phyloP scores from a whole-genome alignment of 2,797 vertebrate species.

The Sitta carolinensis region DNA sequence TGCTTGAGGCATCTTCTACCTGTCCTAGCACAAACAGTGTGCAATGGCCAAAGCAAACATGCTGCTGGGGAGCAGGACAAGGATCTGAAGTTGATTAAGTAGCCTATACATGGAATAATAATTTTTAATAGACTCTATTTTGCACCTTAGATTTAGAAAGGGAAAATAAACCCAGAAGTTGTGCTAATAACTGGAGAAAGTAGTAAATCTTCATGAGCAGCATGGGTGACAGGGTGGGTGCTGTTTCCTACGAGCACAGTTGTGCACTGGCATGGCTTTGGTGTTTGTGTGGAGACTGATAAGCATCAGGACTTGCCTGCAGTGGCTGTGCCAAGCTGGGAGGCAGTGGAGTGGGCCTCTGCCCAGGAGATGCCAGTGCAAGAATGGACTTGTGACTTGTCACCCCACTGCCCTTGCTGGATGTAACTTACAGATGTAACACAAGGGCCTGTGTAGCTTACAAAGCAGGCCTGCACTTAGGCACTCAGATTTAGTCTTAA shows the following conservation, averaged over 20 bases:
- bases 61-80: background rate
- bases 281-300: background rate
- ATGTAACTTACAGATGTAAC: background rate
- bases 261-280: background rate
- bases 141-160: background rate
- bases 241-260: background rate
- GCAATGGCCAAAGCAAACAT: background rate
- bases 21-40: background rate
- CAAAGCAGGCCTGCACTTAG: background rate
- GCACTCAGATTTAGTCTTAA: background rate
- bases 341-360: background rate
- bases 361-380: background rate
- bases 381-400: background rate
- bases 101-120: background rate
- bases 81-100: background rate
- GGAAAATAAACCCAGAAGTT: background rate
- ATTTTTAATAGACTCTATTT: background rate
- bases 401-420: background rate
- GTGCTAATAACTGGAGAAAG: background rate
- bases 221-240: background rate
- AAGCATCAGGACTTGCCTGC: background rate
- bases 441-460: background rate
- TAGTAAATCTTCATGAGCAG: background rate
- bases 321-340: background rate
- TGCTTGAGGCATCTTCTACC: background rate